A percentile compares a stretch with the other conserved stretches of the same genome.
These are phyloP conservation scores for Umimayanthus chanpuru DNA, from an alignment of 92 coral and sea anemone genomes.

Conservation along the genomic window DNA sequence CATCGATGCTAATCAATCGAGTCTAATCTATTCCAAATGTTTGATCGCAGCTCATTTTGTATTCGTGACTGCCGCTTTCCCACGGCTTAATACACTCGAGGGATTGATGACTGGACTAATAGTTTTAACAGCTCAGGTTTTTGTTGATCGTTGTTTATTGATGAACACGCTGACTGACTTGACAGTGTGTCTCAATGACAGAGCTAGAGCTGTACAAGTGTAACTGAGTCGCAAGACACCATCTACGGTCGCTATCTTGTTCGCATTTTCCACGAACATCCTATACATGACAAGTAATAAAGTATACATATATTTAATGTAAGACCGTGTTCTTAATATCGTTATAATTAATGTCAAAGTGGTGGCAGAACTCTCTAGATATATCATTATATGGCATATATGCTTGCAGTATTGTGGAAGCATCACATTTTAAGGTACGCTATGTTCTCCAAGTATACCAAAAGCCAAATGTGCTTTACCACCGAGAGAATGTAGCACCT, in stretches of 20 bases:
- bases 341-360: slow-evolving; percentile 1
- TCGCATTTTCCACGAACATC: neutral
- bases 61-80: slow-evolving; percentile 32
- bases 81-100: neutral
- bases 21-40: slow-evolving; percentile 33
- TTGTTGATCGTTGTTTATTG: neutral
- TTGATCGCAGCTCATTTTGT: neutral
- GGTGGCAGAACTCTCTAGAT: too few relatives aligned
- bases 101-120: slow-evolving; percentile 24
- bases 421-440: too few relatives aligned
- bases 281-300: neutral
- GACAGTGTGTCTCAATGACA: slow-evolving; percentile 15
- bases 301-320: neutral
- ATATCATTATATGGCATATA: too few relatives aligned
- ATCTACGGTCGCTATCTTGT: neutral
- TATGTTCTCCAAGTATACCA: too few relatives aligned
- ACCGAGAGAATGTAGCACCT: too few relatives aligned
- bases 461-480: too few relatives aligned
- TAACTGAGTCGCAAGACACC: neutral
- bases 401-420: too few relatives aligned
- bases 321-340: neutral
- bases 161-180: neutral
- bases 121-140: slow-evolving; percentile 35
- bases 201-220: neutral
- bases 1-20: too few relatives aligned